Conservation (phyloP, 2,888 invertebrate species). For the Ptychoptera albimana region DNA sequence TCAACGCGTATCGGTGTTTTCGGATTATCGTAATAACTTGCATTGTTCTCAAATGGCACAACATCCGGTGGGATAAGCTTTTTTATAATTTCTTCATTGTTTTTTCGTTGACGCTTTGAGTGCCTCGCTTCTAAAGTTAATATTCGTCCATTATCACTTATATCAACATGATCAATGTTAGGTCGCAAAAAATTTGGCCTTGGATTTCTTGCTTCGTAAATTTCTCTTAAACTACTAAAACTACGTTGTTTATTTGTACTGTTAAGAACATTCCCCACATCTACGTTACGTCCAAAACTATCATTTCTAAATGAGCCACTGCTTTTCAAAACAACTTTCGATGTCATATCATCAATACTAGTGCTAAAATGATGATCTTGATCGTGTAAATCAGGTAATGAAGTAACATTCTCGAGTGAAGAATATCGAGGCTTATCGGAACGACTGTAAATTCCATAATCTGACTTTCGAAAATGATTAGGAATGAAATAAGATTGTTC, state of each 20-base stretch:
- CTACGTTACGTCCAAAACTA: slow-evolving; percentile 13
- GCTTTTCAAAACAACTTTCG: slow-evolving; percentile 46
- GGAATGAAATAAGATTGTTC: too few species aligned
- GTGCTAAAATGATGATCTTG: slow-evolving; percentile 8
- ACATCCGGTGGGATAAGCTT: slow-evolving; percentile 46
- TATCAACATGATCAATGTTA: slow-evolving; percentile 16
- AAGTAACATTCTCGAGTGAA: slow-evolving; percentile 17
- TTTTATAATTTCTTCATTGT: slow-evolving; percentile 15
- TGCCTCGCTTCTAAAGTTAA: slow-evolving; percentile 58
- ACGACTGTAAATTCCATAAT: slow-evolving; percentile 13
- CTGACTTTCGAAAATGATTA: too few species aligned
- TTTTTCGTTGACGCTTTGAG: slow-evolving; percentile 48
- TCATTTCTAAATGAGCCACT: slow-evolving; percentile 54
- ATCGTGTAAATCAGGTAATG: slow-evolving; percentile 19
- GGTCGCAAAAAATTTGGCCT: slow-evolving; percentile 22
- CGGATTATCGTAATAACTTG: slow-evolving; percentile 8
- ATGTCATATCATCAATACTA: slow-evolving; percentile 14
- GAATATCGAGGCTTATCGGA: slow-evolving; percentile 14
- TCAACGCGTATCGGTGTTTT: slow-evolving; percentile 2
- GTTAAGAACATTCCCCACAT: slow-evolving; percentile 11
- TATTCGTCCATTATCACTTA: slow-evolving; percentile 41
- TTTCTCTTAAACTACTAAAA: slow-evolving; percentile 56
- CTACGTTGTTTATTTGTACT: slow-evolving; percentile 31
- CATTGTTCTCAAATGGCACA: slow-evolving; percentile 42
- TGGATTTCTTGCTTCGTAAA: slow-evolving; percentile 48